phyloP scores from a whole-genome alignment of 1,140 invertebrate genomes.

The Drosophila obscura region DNA sequence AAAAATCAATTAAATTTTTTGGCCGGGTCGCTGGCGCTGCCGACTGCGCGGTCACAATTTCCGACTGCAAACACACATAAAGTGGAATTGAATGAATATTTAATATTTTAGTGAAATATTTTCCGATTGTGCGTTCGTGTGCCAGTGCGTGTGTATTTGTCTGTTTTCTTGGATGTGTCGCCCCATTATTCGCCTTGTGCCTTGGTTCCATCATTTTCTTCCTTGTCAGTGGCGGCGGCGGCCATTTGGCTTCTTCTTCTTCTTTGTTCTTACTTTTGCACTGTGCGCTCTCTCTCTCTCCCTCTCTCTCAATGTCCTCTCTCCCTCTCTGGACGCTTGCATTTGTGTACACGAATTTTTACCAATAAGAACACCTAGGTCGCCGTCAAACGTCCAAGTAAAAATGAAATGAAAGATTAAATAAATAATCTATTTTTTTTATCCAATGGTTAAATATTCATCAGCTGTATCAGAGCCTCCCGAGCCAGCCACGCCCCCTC shows the following conservation, averaged over 20 bases:
- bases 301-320: conserved; percentile 20
- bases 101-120: conserved; percentile 44
- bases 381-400: conserved; percentile 27
- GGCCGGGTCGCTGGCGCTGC: too few relatives aligned
- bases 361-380: conserved; percentile 62
- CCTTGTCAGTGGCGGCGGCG: conserved; percentile 65
- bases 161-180: conserved; percentile 26
- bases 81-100: conserved; percentile 10
- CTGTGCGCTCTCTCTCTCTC: conserved; percentile 32
- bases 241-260: conserved; percentile 59
- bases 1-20: conserved; percentile 50
- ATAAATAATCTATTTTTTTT: too few relatives aligned
- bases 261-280: conserved; percentile 37
- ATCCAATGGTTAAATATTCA: conserved; percentile 17
- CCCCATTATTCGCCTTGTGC: conserved; percentile 67
- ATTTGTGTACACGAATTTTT: conserved; percentile 76
- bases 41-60: too few relatives aligned
- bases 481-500: conserved; percentile 54
- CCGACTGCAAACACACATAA: too few relatives aligned
- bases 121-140: conserved; percentile 33
- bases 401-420: not conserved
- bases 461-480: conserved; percentile 6
- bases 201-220: conserved; percentile 73
- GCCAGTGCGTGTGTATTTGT: conserved; percentile 7
- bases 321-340: conserved; percentile 46